Evolutionary conservation across 2,888 invertebrate species (phyloP), one percentile per base, ranked within the genome.

Genomic region (Syrista parreyssii): DNA sequence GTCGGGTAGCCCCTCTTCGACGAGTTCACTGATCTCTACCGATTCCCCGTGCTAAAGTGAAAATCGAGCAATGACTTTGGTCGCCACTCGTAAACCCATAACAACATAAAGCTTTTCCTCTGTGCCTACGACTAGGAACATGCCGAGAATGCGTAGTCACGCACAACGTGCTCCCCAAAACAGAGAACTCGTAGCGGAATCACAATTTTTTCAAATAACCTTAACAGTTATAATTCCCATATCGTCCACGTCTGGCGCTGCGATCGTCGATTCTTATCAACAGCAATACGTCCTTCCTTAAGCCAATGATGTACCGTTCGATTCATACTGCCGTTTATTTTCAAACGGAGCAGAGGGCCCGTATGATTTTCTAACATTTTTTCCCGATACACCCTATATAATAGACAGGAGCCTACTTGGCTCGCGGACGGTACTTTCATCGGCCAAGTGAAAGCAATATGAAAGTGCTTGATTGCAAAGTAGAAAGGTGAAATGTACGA

Each of bases 401-500:
- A 86, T 86, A 82, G 80, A 84, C 83, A 80, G 84, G 86, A 86
- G 86, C 86, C 89, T 87, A 89, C 87, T 88, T 88, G 88, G 87
- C 86, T 85, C 79, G 86, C 84, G 86, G 84, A 84, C 86, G 86
- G 87, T 89, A 91, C 91, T 91, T 91, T 91, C 91, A 91, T 91
- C 91, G 89, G 86, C 87, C 88, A 88, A 91, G 91, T 91, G 91
- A 91, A 91, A 91, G 91, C 91, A 90, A 91, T 91, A 91, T 91
- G 91, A 91, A 91, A 91, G 91, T 91, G 91, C 89, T 90, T 89
- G 91, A 91, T 91, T 91, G 90, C 90, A 91, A 91, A 91, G 91
- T 91, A 91, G 91, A 91, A 91, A 91, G 91, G 91, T 90, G 91
- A 91, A 91, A 91, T 91, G 91, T 88, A 90, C 87, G 89, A 90